phyloP scores from a whole-genome alignment of 2,797 vertebrate species.

The Antrozous pallidus region DNA sequence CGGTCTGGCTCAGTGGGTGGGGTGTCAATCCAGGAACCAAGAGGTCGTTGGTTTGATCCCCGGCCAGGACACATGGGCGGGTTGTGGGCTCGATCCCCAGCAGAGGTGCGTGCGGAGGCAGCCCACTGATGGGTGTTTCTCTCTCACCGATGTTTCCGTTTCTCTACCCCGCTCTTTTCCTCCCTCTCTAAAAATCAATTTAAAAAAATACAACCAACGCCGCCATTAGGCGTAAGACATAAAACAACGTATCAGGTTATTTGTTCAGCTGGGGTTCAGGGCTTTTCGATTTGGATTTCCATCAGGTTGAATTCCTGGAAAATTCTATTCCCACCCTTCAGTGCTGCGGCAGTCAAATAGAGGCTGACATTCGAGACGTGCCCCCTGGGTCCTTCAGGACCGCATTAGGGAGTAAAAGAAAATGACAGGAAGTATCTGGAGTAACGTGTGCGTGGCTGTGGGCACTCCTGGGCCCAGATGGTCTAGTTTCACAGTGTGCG shows the following conservation, averaged over 20 bases:
- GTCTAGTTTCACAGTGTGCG: fast-evolving
- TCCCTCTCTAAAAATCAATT: too few relatives aligned
- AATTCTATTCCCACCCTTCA: background rate
- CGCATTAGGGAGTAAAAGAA: background rate
- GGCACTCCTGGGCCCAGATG: background rate
- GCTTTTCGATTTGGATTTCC: background rate
- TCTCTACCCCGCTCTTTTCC: too few relatives aligned
- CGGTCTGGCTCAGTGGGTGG: too few relatives aligned
- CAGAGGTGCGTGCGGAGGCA: too few relatives aligned
- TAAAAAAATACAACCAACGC: background rate
- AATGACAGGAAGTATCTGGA: background rate
- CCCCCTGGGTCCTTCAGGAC: background rate
- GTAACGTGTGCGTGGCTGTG: background rate
- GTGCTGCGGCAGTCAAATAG: background rate
- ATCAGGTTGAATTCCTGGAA: background rate
- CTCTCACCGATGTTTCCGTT: too few relatives aligned
- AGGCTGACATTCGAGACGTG: background rate
- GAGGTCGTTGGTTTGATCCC: too few relatives aligned
- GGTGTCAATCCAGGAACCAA: too few relatives aligned
- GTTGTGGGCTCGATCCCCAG: too few relatives aligned
- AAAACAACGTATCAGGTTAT: background rate
- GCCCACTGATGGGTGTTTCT: too few relatives aligned
- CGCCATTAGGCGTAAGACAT: background rate
- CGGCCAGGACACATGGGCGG: too few relatives aligned
- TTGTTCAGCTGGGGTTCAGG: background rate